phyloP scores from a whole-genome alignment of 2,888 invertebrate genomes.

The Cheilosia soror region DNA sequence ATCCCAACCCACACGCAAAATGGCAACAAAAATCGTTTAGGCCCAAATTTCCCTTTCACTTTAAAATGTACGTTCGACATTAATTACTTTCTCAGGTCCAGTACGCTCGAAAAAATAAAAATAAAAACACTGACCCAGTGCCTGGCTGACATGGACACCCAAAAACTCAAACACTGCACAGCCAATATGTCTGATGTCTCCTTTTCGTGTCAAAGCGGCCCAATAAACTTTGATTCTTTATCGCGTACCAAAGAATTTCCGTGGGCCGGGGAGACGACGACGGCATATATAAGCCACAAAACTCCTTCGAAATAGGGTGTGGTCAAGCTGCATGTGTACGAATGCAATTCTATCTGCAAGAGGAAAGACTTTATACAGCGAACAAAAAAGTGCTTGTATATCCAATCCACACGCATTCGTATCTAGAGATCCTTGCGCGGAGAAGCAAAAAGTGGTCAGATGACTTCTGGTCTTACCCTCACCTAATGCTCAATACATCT shows the following conservation, averaged over 20 bases:
- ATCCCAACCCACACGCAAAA: constrained; percentile 18
- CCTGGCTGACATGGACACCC: constrained; percentile 68
- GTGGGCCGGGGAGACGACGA: constrained; percentile 55
- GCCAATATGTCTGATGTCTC: constrained; percentile 71
- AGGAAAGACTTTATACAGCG: constrained; percentile 17
- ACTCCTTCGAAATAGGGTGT: constrained; percentile 55
- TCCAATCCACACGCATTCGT: constrained; percentile 4
- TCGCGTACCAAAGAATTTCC: constrained; percentile 61
- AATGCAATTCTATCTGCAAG: constrained; percentile 27
- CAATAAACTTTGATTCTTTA: constrained; percentile 74
- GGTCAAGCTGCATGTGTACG: constrained; percentile 46
- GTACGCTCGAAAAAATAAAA: neutral
- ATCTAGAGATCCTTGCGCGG: constrained; percentile 30
- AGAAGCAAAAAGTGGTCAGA: constrained; percentile 50
- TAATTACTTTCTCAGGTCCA: constrained; percentile 69
- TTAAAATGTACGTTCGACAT: constrained; percentile 64
- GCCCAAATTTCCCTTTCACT: constrained; percentile 74
- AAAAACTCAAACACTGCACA: constrained; percentile 51
- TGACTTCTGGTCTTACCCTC: constrained; percentile 73
- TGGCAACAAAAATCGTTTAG: constrained; percentile 47
- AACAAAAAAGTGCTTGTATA: neutral
- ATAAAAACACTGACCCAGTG: constrained; percentile 60
- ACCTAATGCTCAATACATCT: constrained; percentile 54
- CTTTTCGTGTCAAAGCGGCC: constrained; percentile 62
- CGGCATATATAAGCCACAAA: constrained; percentile 22